These are phyloP conservation scores for Laticauda colubrina DNA, from an alignment of 2,113 vertebrate genomes.

Conservation along the genomic window DNA sequence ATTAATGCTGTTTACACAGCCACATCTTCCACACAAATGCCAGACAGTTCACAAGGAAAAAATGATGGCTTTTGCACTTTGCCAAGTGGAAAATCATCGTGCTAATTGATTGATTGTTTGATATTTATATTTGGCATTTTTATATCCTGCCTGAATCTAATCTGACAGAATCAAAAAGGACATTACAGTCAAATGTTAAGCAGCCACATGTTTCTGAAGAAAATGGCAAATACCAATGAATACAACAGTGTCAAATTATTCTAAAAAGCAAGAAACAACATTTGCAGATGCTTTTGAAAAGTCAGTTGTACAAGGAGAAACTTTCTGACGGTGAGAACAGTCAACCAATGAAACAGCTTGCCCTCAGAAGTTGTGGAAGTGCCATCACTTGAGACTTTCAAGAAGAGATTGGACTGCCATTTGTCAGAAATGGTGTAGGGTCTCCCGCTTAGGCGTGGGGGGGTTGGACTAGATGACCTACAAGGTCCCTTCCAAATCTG, in stretches of 20 bases:
- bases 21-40: not conserved
- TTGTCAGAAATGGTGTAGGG: too few relatives aligned
- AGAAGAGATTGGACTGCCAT: too few relatives aligned
- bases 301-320: not conserved
- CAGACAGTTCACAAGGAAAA: not conserved
- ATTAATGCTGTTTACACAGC: not conserved
- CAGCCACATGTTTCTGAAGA: not conserved
- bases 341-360: too few relatives aligned
- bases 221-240: not conserved
- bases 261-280: not conserved
- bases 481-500: too few relatives aligned
- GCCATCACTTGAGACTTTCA: too few relatives aligned
- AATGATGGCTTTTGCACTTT: not conserved
- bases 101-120: not conserved
- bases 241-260: not conserved
- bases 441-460: too few relatives aligned
- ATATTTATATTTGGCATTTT: not conserved
- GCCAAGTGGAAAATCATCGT: not conserved
- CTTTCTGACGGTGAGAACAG: too few relatives aligned
- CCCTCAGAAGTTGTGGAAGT: too few relatives aligned
- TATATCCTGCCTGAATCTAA: not conserved
- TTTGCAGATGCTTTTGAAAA: not conserved
- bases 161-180: not conserved
- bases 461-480: too few relatives aligned
- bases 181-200: not conserved